Percentiles rank a stretch among this genome's conserved stretches.
Conservation (phyloP, 1,140 invertebrate species). For the Neodiprion virginianus region DNA sequence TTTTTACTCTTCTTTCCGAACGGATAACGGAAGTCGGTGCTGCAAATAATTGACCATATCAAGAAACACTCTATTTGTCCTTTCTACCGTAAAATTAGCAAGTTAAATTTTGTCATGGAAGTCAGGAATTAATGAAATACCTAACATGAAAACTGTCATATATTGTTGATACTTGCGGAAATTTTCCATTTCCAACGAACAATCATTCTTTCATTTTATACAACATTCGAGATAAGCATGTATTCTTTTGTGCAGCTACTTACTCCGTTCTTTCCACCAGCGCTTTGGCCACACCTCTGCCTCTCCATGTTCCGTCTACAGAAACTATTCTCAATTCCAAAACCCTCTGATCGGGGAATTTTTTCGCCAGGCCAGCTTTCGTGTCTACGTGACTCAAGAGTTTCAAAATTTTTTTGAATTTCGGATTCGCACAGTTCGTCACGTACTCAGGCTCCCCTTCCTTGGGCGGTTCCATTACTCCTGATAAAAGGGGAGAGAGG, state of each 20-base stretch:
- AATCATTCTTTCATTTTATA: no score
- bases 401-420: conserved; percentile 69
- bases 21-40: no score
- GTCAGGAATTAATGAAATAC: no score
- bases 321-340: conserved; percentile 72
- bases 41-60: no score
- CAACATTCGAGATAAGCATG: no score
- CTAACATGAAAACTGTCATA: no score
- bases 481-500: conserved; percentile 37
- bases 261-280: conserved; percentile 71
- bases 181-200: no score
- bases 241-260: conserved; percentile 34
- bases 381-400: conserved; percentile 66
- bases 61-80: no score
- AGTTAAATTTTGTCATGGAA: no score
- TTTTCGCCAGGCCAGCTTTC: conserved; percentile 63
- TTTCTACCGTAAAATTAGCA: no score
- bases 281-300: conserved; percentile 70
- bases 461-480: conserved; percentile 45
- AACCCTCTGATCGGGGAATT: conserved; percentile 65
- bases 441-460: conserved; percentile 55
- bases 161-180: no score
- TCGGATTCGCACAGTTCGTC: conserved; percentile 61
- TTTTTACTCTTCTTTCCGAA: no score
- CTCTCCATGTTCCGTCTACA: conserved; percentile 70